Conservation (phyloP, 2,113 vertebrate species). For the Melierax canorus region DNA sequence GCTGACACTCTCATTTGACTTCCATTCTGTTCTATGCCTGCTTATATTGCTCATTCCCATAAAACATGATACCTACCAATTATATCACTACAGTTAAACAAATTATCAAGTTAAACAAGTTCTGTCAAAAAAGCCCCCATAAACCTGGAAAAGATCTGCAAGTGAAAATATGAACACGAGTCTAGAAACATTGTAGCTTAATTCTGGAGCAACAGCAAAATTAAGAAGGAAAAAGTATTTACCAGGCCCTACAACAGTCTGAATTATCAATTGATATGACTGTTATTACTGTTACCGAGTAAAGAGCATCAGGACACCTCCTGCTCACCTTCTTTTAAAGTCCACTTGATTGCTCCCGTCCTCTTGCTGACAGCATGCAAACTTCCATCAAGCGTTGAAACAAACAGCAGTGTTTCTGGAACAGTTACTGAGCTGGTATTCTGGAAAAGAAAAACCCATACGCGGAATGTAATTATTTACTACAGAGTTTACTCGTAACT, state of each 20-base stretch:
- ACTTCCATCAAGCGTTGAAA: slow-evolving; percentile 95
- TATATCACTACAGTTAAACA: neutral
- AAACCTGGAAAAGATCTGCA: neutral
- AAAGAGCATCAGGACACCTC: neutral
- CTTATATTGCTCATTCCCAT: neutral
- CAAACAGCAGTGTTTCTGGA: slow-evolving; percentile 92
- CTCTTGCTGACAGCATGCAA: slow-evolving; percentile 96
- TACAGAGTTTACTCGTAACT: neutral
- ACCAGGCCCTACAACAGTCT: neutral
- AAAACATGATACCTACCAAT: neutral
- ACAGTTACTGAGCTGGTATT: slow-evolving; percentile 85
- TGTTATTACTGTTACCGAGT: neutral
- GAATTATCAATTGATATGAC: neutral
- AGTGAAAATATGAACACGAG: neutral
- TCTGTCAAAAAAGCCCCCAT: neutral
- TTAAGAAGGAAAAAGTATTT: neutral
- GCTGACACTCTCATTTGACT: neutral
- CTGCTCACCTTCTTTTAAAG: slow-evolving; percentile 93
- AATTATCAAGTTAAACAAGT: too few relatives aligned
- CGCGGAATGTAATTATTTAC: neutral
- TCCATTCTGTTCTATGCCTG: neutral
- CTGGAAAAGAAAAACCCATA: slow-evolving; percentile 63
- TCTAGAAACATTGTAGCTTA: neutral
- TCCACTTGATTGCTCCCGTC: slow-evolving; percentile 95
- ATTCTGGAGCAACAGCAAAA: neutral